Evolutionary conservation across 2,888 invertebrate genomes (phyloP).

Genomic region (Colletes collaris): DNA sequence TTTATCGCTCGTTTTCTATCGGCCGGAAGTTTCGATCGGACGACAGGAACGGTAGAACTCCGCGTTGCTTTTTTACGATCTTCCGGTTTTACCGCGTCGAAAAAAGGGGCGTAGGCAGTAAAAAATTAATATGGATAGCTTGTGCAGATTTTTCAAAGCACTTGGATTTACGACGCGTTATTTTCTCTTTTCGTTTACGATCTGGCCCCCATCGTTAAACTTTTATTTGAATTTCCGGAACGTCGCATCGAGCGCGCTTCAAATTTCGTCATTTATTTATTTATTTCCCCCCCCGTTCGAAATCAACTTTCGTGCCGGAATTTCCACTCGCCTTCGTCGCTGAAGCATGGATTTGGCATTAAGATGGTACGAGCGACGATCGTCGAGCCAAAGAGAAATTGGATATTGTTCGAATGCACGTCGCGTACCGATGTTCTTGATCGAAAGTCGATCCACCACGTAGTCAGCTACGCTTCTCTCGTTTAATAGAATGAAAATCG

Average conservation of each 20-base stretch:
- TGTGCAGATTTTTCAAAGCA: constrained; percentile 37
- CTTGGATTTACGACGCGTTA: constrained; percentile 14
- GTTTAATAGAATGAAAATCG: constrained; percentile 43
- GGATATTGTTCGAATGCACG: constrained; percentile 34
- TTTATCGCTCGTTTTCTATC: constrained; percentile 20
- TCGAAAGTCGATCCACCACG: constrained; percentile 41
- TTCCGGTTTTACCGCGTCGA: constrained; percentile 1
- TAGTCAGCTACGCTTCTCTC: constrained; percentile 6
- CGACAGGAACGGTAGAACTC: too few relatives aligned
- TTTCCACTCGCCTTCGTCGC: too few relatives aligned
- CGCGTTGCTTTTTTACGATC: constrained; percentile 23
- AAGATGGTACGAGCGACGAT: not conserved
- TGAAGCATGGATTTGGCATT: not conserved
- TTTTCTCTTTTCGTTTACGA: not conserved
- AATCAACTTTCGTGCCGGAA: not conserved
- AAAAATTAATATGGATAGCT: constrained; percentile 43
- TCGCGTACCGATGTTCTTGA: constrained; percentile 21
- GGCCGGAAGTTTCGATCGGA: constrained; percentile 11
- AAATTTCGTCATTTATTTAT: too few relatives aligned
- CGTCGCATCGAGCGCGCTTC: too few relatives aligned
- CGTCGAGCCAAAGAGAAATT: constrained; percentile 25
- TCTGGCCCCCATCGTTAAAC: not conserved
- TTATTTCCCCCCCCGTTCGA: not conserved
- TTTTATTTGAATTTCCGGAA: not conserved
- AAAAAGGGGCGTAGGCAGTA: constrained; percentile 17